Percentiles rank a stretch among this genome's conserved stretches.
These are phyloP conservation scores for Cephus pulcher DNA, from an alignment of 2,888 invertebrate genomes.

Conservation along the genomic window DNA sequence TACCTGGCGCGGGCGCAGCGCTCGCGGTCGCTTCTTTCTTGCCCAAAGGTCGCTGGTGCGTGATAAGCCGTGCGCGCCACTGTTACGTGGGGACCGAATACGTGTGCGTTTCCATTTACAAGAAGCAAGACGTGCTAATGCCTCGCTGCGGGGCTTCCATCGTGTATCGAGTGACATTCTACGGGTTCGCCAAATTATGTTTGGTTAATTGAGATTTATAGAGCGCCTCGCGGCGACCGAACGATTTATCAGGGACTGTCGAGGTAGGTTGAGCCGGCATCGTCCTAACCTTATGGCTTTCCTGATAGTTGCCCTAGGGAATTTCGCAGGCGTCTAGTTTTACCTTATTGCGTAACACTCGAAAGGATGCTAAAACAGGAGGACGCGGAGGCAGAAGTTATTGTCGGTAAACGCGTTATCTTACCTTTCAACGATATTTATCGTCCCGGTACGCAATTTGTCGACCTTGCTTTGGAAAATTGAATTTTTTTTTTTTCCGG, in stretches of 20 bases:
- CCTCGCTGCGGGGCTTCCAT: slow-evolving; percentile 51
- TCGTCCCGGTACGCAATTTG: no score
- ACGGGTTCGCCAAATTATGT: slow-evolving; percentile 56
- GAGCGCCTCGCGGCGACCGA: not conserved
- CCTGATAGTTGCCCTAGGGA: no score
- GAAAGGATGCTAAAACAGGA: not conserved
- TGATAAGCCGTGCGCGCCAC: not conserved
- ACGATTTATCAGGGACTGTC: not conserved
- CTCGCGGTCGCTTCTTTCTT: not conserved
- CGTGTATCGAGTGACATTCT: slow-evolving; percentile 50
- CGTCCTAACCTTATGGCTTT: not conserved
- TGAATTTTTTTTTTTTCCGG: no score
- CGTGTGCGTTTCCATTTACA: slow-evolving; percentile 4
- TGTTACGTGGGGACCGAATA: not conserved
- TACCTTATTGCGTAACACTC: not conserved
- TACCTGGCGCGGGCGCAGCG: not conserved
- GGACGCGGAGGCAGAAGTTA: not conserved
- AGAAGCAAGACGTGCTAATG: slow-evolving; percentile 36
- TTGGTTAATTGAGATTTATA: slow-evolving; percentile 46
- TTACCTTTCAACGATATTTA: not conserved
- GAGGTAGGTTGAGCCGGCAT: not conserved
- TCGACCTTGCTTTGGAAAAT: no score
- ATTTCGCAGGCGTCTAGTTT: not conserved
- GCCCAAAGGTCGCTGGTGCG: not conserved
- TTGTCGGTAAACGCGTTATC: not conserved